Percentiles rank a stretch among this genome's conserved stretches.
These are phyloP conservation scores for Aelia acuminata DNA, from an alignment of 2,888 invertebrate species.

Conservation along the genomic window DNA sequence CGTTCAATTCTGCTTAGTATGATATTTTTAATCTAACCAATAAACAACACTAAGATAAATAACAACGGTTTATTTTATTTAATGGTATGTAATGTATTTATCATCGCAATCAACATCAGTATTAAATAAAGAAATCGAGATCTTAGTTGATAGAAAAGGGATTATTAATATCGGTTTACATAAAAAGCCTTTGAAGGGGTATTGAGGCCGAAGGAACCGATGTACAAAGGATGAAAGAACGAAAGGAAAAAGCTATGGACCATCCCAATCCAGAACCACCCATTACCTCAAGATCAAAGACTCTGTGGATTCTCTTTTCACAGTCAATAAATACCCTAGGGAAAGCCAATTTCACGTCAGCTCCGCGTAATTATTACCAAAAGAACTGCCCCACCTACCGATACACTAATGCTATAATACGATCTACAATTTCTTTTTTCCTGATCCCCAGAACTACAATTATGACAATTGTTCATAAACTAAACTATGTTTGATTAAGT, in stretches of 20 bases:
- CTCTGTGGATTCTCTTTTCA: neutral
- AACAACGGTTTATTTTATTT: neutral
- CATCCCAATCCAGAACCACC: neutral
- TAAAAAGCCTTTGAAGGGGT: neutral
- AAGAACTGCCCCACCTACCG: neutral
- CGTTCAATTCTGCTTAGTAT: too few relatives aligned
- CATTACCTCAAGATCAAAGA: neutral
- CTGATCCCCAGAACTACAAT: too few relatives aligned
- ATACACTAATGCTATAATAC: too few relatives aligned
- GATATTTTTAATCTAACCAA: too few relatives aligned
- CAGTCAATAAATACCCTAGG: neutral
- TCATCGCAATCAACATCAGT: neutral
- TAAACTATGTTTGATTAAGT: too few relatives aligned
- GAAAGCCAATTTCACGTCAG: neutral
- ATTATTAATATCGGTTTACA: conserved; percentile 32
- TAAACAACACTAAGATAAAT: too few relatives aligned
- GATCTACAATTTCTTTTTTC: too few relatives aligned
- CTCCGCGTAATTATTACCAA: neutral
- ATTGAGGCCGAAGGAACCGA: neutral
- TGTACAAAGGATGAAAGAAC: neutral
- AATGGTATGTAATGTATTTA: neutral
- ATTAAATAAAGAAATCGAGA: neutral
- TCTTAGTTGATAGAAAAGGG: neutral
- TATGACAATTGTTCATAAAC: too few relatives aligned
- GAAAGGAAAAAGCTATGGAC: neutral